Conservation (phyloP, 2,888 invertebrate species). For the Esperia sulphurella region DNA sequence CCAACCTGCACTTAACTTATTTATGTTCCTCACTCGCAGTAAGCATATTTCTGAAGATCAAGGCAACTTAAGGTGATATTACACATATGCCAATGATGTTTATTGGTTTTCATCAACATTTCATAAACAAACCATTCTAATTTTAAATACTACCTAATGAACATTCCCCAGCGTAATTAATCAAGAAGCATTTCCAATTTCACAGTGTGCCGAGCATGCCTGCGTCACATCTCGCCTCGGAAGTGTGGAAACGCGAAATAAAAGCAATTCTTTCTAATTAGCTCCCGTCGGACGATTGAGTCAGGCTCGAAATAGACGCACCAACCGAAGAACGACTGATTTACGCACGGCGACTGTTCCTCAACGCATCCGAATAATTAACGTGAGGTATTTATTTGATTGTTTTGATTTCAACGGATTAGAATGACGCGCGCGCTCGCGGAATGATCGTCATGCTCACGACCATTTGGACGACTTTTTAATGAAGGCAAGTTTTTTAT, state of each 20-base stretch:
- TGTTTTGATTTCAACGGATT: slow-evolving; percentile 72
- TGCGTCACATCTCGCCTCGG: slow-evolving; percentile 56
- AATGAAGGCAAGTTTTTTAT: background rate
- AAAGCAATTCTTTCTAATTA: slow-evolving; percentile 79
- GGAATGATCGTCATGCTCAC: slow-evolving; percentile 17
- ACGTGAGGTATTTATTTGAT: slow-evolving; percentile 68
- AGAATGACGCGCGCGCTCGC: slow-evolving; percentile 31
- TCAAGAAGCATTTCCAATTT: slow-evolving; percentile 57
- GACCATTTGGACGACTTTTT: background rate
- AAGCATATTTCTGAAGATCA: no score
- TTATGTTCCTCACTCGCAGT: no score
- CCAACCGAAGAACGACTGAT: slow-evolving; percentile 53
- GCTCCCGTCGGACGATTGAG: slow-evolving; percentile 55
- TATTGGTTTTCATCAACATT: no score
- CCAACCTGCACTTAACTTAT: no score
- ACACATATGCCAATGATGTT: no score
- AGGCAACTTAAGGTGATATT: no score
- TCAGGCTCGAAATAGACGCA: slow-evolving; percentile 59
- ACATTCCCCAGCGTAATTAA: slow-evolving; percentile 42
- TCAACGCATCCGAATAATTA: slow-evolving; percentile 68
- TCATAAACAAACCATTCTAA: slow-evolving; percentile 4
- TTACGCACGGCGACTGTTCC: slow-evolving; percentile 67
- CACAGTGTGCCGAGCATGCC: slow-evolving; percentile 34
- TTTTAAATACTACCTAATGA: slow-evolving; percentile 36
- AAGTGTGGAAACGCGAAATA: slow-evolving; percentile 74